Evolutionary conservation across 2,113 vertebrate species (phyloP), one percentile per base, ranked within the genome.

Genomic region (Nothobranchius furzeri): DNA sequence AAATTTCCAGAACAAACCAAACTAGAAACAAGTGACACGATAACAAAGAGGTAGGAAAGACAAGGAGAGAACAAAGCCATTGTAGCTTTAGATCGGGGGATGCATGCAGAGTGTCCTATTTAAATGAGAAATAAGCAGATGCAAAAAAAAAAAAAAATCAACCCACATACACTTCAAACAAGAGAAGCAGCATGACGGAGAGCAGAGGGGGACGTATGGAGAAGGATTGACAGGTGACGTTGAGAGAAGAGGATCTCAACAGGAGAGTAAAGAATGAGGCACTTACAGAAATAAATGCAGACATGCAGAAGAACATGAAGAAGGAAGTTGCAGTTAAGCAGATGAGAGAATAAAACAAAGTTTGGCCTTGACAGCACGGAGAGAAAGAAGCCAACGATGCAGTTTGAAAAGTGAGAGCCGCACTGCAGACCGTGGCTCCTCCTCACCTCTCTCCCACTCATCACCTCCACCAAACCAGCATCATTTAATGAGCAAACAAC

Each of bases 121-220:
- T 87, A 87, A 89, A 82, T 61, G 59, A 83, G 48, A 55, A 60
- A 67, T 88, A 84, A 85, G 77, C 3, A 81, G 53, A 52, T 53
- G 17, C 76, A 59, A 79, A 78, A 78, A 66, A 50, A 46, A 30
- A 30, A 30, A 1, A 30, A 20, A 20, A 1, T 20, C 20, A 20
- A 4, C 30, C 30, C 30, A 30, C 30, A 68, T 47, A 42, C 9
- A 20, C 35, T 72, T 64, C 75, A 59, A 84, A 49, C 45, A 46
- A 59, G 54, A 59, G 10, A 30, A 30, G 30, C 2, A 30, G 4
- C 3, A 30, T 30, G 30, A 30, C 1, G 30, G 30, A 30, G 30
- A 30, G 30, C 30, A 4, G 30, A 30, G 30, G 30, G 30, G 30
- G 30, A 20, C 20, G 20, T 20, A 20, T 20, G 68, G 63, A 14